Evolutionary conservation across 2,113 vertebrate species (phyloP).

Genomic region (Ptilonorhynchus violaceus): DNA sequence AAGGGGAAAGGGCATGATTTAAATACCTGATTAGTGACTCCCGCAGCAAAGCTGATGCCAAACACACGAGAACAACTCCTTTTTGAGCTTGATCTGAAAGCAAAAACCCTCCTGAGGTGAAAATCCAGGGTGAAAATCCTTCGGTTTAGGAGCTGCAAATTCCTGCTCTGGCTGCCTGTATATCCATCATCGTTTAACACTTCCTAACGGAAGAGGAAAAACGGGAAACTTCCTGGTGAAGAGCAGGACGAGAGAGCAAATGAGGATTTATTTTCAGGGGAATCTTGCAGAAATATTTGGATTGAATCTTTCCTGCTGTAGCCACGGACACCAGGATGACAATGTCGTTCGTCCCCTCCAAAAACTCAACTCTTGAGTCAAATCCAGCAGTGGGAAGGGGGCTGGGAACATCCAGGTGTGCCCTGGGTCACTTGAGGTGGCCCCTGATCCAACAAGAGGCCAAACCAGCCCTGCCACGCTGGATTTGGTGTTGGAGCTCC

Average conservation of each 20-base stretch:
- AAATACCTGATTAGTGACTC: not conserved
- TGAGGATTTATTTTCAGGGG: not conserved
- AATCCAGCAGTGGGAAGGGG: not conserved
- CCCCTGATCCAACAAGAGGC: not conserved
- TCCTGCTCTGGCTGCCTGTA: not conserved
- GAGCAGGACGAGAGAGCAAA: not conserved
- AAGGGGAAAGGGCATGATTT: slow-evolving; percentile 23
- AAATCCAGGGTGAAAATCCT: not conserved
- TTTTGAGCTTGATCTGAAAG: not conserved
- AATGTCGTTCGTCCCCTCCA: not conserved
- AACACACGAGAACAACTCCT: not conserved
- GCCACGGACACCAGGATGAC: not conserved
- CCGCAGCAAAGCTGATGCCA: not conserved
- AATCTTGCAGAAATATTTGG: not conserved
- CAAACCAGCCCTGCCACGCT: accelerated
- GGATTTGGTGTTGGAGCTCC: not conserved
- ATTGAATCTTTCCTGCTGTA: not conserved
- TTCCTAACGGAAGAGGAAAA: not conserved
- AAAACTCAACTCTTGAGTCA: not conserved
- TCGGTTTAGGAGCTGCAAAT: not conserved
- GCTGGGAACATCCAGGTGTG: not conserved
- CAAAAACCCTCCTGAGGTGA: not conserved
- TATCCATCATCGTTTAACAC: not conserved
- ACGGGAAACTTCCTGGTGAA: not conserved
- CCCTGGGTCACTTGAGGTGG: not conserved